Evolutionary conservation across 2,113 vertebrate species (phyloP), one percentile per base, ranked within the genome.

Genomic region (Poicephalus meyeri): DNA sequence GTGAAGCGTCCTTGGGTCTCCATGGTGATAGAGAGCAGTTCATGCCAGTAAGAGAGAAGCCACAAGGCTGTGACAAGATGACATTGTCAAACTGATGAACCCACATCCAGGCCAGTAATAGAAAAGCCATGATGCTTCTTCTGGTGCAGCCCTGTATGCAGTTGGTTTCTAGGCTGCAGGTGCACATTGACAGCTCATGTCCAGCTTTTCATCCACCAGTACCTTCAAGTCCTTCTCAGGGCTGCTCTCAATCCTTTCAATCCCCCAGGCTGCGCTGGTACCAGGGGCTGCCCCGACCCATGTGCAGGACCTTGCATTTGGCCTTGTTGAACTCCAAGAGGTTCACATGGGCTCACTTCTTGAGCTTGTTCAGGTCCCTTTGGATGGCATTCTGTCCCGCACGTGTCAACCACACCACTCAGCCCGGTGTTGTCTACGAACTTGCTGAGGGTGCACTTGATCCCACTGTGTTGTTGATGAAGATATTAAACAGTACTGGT

Each of bases 1-100:
- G 16, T 20, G 35, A 91, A 5, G 9, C 1, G 1, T 83, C 33
- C 0, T 0, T 68, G 52, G 18, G 37, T 53, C 66, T 87, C 53
- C 2, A 2, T 50, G 73, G 33, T 39, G 23, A 16, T 86, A 35
- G 39, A 70, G 25, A 56, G 39, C n/a, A 42, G n/a, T 80, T 91
- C 24, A 53, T 55, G n/a, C 8, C 58, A 72, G 19, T n/a, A 31
- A 41, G n/a, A 85, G 42, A 65, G 68, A 73, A 88, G 60, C 47
- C 46, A 47, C 31, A 42, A 71, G 56, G 31, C 24, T 65, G 31
- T 79, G 64, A n/a, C 35, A 63, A 74, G 55, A 37, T 92, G 64
- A 58, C 35, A 9, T 60, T 63, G 74, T 60, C 70, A 79, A 68
- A 50, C 8, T 50, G 56, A 58, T 58, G 50, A 53, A 46, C 73